A percentile compares a stretch with the other conserved stretches of the same genome.
Evolutionary conservation across 2,797 vertebrate genomes (phyloP).

Genomic region (Pelochelys cantorii): DNA sequence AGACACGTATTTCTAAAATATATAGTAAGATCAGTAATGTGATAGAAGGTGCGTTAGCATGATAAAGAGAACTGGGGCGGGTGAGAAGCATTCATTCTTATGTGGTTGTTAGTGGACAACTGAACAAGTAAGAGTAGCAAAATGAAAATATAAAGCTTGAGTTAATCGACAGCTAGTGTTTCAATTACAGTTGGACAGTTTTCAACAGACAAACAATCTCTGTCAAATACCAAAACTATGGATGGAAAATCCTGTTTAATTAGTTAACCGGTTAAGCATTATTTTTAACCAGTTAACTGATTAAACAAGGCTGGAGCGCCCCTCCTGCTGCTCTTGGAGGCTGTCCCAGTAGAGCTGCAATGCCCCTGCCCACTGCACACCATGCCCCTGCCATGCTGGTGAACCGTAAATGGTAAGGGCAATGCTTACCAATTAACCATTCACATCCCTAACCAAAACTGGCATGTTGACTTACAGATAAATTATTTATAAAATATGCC

Average conservation of each 20-base stretch:
- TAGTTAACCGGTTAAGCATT: no score
- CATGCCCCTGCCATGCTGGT: no score
- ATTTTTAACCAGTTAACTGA: no score
- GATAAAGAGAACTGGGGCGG: neutral
- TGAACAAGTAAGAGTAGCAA: neutral
- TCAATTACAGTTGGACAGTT: neutral
- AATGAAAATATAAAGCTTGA: neutral
- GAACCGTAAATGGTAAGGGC: no score
- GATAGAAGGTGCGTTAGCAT: neutral
- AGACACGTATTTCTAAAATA: no score
- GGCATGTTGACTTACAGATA: neutral
- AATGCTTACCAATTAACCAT: no score
- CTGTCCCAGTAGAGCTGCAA: no score
- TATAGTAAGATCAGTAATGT: neutral
- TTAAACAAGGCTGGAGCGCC: no score
- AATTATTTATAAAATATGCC: neutral
- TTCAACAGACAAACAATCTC: neutral
- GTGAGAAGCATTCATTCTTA: neutral
- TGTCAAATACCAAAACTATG: neutral
- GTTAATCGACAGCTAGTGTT: neutral
- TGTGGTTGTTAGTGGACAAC: accelerated
- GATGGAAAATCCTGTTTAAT: no score
- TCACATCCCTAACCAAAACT: neutral
- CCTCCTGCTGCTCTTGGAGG: no score
- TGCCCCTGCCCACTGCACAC: no score